phyloP scores from a whole-genome alignment of 1,140 invertebrate species.

The Thalassaphorura encarpata region DNA sequence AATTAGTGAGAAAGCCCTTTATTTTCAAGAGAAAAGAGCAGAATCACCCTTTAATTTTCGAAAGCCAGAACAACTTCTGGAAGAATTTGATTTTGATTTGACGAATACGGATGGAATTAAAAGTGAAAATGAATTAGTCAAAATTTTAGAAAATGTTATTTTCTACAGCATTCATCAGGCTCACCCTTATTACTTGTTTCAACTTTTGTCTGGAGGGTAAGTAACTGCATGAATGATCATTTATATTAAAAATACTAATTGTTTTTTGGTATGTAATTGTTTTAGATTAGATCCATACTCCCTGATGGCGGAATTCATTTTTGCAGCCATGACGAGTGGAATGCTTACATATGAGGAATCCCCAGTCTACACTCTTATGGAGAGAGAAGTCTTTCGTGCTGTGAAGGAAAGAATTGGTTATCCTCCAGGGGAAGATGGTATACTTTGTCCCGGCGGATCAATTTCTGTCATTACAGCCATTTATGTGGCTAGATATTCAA shows the following conservation, averaged over 20 bases:
- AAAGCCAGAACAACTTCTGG: background rate
- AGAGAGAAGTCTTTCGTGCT: background rate
- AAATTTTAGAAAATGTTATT: background rate
- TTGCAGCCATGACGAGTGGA: background rate
- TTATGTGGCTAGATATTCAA: constrained; percentile 66
- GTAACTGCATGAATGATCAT: no score
- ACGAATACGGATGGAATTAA: background rate
- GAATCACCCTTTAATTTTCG: background rate
- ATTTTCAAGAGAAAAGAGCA: background rate
- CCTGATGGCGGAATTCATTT: background rate
- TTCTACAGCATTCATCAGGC: background rate
- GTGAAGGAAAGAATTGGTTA: background rate
- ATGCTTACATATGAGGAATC: background rate
- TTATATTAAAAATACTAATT: no score
- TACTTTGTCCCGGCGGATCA: constrained; percentile 89
- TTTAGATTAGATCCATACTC: background rate
- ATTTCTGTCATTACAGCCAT: constrained; percentile 93
- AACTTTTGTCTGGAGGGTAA: background rate
- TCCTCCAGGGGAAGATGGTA: constrained; percentile 60
- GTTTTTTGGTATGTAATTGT: background rate
- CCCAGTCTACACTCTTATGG: background rate
- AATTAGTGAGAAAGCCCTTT: background rate
- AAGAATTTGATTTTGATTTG: constrained; percentile 1
- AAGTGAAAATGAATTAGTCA: no score
- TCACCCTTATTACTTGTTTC: background rate